Evolutionary conservation across 2,797 vertebrate genomes (phyloP), one percentile per base, ranked within the genome.

Genomic region (Sebastes cheni): DNA sequence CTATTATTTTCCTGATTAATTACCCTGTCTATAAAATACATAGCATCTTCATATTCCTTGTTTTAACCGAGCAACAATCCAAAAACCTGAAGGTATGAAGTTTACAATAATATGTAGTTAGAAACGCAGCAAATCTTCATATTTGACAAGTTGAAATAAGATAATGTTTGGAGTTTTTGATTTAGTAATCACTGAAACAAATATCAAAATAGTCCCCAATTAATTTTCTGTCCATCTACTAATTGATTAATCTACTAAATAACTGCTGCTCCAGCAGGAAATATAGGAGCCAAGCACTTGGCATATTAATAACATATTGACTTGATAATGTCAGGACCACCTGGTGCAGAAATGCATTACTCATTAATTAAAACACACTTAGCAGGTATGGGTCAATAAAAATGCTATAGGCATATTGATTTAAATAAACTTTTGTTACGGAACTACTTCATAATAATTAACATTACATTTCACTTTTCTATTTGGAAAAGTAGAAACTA

Each of bases 131-230:
- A 10, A n/a, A 56, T n/a, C 11, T 42, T 34, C 5, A 27, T 29
- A 18, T 59, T 10, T 66, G 10, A 55, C 8, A 29, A 11, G 4
- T 4, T 66, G 12, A 71, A 66, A n/a, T 12, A 60, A 36, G 10
- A 18, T 2, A 30, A 55, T 11, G 5, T 46, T 30, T 25, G 36
- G 36, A 39, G 36, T 5, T 32, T 34, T 18, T n/a, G 6, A 18
- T 69, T 70, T 9, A 65, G 9, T 55, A 34, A 42, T 32, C 8
- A n/a, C 46, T 55, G 3, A 29, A 30, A 20, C 7, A 4, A 2
- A 8, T 12, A 39, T 69, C 5, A 9, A 13, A 29, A 29, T 39
- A 9, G 12, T 14, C 4, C 2, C 8, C 0, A 0, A 30, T 61
- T 25, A 0, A 59, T 18, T 32, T 25, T 7, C 9, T 36, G 22